These are phyloP conservation scores for Odocoileus hemionus DNA, from an alignment of 2,113 vertebrate species.

Conservation along the genomic window DNA sequence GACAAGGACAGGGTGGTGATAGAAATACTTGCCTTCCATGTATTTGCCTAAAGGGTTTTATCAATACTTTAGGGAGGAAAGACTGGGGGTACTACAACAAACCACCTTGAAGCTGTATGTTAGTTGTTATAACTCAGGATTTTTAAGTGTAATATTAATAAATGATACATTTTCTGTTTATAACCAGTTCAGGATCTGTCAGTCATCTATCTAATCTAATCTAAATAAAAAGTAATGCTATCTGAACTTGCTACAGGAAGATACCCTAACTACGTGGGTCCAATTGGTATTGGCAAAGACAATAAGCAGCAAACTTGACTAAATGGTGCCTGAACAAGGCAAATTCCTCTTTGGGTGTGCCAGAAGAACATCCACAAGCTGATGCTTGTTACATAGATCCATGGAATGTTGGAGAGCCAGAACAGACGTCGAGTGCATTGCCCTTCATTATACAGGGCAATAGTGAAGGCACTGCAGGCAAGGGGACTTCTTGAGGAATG, in stretches of 20 bases:
- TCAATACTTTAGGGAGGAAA: neutral
- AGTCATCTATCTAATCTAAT: neutral
- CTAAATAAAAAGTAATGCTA: neutral
- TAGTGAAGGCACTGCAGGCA: neutral
- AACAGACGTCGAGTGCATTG: neutral
- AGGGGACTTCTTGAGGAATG: neutral
- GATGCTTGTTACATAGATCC: slow-evolving; percentile 8
- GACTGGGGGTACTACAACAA: neutral
- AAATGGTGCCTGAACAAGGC: neutral
- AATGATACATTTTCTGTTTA: neutral
- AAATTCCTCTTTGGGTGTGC: slow-evolving; percentile 10
- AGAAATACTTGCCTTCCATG: neutral
- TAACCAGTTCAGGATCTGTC: neutral
- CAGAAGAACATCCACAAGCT: neutral
- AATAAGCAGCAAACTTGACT: neutral
- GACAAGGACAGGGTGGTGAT: neutral
- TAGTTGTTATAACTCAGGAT: neutral
- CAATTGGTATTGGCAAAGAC: neutral
- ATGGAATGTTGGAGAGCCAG: neutral
- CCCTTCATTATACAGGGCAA: neutral
- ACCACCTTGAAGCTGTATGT: neutral
- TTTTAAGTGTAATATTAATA: neutral
- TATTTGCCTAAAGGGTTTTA: neutral
- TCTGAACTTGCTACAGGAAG: neutral
- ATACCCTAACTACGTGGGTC: neutral